Conservation (phyloP, 2,113 vertebrate genomes). For the mouse (Mus musculus) region DNA sequence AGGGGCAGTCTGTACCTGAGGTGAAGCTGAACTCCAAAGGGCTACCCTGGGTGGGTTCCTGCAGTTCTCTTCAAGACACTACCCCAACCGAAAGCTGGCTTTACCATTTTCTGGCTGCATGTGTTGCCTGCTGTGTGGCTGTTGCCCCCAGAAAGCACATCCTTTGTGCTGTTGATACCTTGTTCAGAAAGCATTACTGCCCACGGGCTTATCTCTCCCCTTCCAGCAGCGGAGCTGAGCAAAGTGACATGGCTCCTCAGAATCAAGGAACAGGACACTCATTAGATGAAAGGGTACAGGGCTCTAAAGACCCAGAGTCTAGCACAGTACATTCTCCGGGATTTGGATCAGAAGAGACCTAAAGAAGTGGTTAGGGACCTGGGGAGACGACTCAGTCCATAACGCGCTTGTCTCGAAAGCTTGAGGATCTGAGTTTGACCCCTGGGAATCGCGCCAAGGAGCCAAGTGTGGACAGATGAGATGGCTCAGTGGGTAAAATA, state of each 20-base stretch:
- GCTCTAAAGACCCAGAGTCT: background rate
- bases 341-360: background rate
- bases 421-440: background rate
- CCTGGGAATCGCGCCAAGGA: background rate
- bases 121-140: background rate
- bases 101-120: background rate
- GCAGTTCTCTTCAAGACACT: background rate
- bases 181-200: background rate
- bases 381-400: background rate
- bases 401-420: background rate
- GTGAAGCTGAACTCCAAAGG: background rate
- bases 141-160: background rate
- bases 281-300: background rate
- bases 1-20: background rate
- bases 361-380: background rate
- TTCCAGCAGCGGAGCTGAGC: background rate
- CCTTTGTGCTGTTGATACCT: background rate
- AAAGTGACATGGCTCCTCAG: background rate
- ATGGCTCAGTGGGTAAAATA: background rate
- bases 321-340: background rate
- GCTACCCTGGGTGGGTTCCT: background rate
- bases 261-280: background rate
- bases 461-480: background rate
- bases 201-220: background rate
- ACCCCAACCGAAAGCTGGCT: background rate